Evolutionary conservation across 30 jellyfish, hydroid and myxozoan genomes (phyloP), one percentile per base, ranked within the genome.

Genomic region (Hydractinia echinata): DNA sequence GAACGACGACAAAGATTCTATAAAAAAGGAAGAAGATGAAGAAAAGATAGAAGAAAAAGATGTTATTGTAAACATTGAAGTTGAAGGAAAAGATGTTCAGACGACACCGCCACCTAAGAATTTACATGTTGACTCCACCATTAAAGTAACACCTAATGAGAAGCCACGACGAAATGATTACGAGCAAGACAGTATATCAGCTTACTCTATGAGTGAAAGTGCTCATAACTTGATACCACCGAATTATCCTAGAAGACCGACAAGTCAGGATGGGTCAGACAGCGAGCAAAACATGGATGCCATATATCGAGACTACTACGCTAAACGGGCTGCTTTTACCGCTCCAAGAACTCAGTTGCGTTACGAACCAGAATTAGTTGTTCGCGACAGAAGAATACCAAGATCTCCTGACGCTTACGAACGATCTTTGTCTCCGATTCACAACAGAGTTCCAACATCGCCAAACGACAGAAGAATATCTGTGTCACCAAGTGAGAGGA

Each of bases 141-240:
- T 44, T n/a, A 64, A 64, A 51, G 19, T 51, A 13, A 64, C 51
- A n/a, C 19, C 39, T 64, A 51, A 64, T 13, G 9, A 64, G 51
- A 51, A 64, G 74, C 39, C 39, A 51, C 10, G 51, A 51, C 18
- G 39, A 64, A 51, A 64, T 51, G 19, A n/a, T 13, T 64, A 64
- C 74, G 51, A 64, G 16, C 74, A 64, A 64, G 74, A 64, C 10
- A 7, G 39, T 13, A 4, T 64, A 13, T 64, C 74, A 7, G 39
- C 74, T 13, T 64, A 64, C 74, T 64, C 74, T n/a, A 51, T n/a
- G 39, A 64, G 74, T 64, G 74, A 64, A 13, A 64, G 74, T 51
- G 74, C 39, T 13, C 19, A 64, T 64, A 44, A 64, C 39, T 64
- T 64, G 74, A 64, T 64, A 64, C 74, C 74, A 64, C 74, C 51